Percentiles rank a stretch among this genome's conserved stretches.
Conservation (phyloP, 2,888 invertebrate genomes). For the Cryptosula pallasiana region DNA sequence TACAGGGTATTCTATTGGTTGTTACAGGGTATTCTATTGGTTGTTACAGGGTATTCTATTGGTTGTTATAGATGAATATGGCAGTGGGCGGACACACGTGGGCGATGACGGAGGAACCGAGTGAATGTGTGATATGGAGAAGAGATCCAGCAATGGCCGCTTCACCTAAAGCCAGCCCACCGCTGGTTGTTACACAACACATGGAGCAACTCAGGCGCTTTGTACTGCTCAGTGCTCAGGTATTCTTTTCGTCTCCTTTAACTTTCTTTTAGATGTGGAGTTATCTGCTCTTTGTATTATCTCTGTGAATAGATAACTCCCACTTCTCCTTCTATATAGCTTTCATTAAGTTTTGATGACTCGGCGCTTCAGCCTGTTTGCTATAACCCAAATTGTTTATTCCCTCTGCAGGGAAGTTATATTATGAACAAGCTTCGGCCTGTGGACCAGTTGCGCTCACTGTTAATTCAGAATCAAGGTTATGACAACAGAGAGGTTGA, state of each 20-base stretch:
- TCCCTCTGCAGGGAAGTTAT: slow-evolving; percentile 71
- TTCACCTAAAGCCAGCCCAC: slow-evolving; percentile 56
- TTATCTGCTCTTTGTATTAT: too few relatives aligned
- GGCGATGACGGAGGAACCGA: slow-evolving; percentile 68
- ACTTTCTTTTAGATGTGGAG: too few relatives aligned
- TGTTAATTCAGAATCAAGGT: slow-evolving; percentile 75
- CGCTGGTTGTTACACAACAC: slow-evolving; percentile 67
- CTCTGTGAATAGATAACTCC: too few relatives aligned
- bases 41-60: too few relatives aligned
- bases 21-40: too few relatives aligned
- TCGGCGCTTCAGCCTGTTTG: too few relatives aligned
- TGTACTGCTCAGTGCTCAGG: slow-evolving; percentile 80
- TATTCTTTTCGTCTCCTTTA: slow-evolving; percentile 32
- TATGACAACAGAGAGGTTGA: slow-evolving; percentile 79
- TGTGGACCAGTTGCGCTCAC: slow-evolving; percentile 76
- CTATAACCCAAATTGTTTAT: too few relatives aligned
- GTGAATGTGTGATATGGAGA: slow-evolving; percentile 26
- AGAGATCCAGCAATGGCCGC: slow-evolving; percentile 25
- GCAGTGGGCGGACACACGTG: slow-evolving; percentile 82
- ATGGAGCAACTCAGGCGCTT: slow-evolving; percentile 69
- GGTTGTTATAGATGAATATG: slow-evolving; percentile 65
- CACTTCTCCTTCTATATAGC: too few relatives aligned
- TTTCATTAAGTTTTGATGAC: too few relatives aligned
- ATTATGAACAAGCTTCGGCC: slow-evolving; percentile 78
- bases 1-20: too few relatives aligned